phyloP scores from a whole-genome alignment of 2,113 vertebrate genomes.

The Alectura lathami region DNA sequence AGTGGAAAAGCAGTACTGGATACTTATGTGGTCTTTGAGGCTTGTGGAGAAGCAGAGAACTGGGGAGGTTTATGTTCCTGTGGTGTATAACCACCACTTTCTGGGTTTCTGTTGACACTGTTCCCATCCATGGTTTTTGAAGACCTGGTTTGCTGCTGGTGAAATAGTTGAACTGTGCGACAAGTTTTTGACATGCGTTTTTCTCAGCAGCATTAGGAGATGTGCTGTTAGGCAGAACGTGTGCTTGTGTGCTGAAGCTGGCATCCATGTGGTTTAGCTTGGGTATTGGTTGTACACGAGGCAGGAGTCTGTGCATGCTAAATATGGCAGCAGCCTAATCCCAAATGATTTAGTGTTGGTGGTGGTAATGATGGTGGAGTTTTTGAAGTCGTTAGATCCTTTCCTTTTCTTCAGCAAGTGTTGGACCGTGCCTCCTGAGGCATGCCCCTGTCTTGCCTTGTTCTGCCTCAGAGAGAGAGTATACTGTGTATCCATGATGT shows the following conservation, averaged over 20 bases:
- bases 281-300: neutral
- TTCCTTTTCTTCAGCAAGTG: neutral
- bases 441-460: rapidly evolving
- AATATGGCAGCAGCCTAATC: neutral
- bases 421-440: neutral
- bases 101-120: neutral
- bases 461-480: neutral
- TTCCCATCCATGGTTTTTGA: neutral
- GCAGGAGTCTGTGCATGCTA: neutral
- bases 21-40: neutral
- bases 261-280: neutral
- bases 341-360: neutral
- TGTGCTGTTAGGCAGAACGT: neutral
- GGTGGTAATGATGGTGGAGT: rapidly evolving
- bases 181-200: neutral
- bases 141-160: neutral
- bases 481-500: rapidly evolving
- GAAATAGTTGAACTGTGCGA: neutral
- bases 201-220: neutral
- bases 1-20: neutral
- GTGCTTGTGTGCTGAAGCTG: neutral
- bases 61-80: neutral
- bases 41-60: neutral
- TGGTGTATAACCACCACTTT: neutral
- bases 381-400: neutral